phyloP scores from a whole-genome alignment of 1,140 invertebrate genomes.

The Ceratitis capitata region DNA sequence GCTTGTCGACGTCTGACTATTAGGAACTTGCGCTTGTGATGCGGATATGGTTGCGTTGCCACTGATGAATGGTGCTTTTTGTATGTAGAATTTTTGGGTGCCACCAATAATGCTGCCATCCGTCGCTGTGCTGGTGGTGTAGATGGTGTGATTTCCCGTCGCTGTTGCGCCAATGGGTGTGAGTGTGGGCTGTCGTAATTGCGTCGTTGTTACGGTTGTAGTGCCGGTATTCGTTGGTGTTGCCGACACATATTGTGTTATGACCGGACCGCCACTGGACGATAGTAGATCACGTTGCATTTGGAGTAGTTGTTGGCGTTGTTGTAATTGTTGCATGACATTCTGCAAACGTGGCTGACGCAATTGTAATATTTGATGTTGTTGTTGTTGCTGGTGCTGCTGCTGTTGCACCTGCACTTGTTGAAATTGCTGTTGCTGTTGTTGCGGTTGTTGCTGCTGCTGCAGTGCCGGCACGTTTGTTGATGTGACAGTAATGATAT shows the following conservation, averaged over 20 bases:
- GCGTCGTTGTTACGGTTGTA: conserved; percentile 33
- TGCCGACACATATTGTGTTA: conserved; percentile 48
- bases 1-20: conserved; percentile 47
- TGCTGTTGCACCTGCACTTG: conserved; percentile 59
- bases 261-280: conserved; percentile 43
- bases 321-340: conserved; percentile 43
- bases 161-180: conserved; percentile 55
- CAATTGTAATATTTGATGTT: conserved; percentile 48
- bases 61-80: conserved; percentile 38
- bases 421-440: conserved; percentile 57
- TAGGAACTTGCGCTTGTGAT: conserved; percentile 42
- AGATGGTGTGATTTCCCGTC: conserved; percentile 58
- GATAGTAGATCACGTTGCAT: conserved; percentile 55
- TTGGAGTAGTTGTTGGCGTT: conserved; percentile 55
- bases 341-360: conserved; percentile 50
- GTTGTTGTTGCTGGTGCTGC: conserved; percentile 46
- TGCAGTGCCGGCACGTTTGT: conserved; percentile 4
- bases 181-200: conserved; percentile 49
- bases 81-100: conserved; percentile 51
- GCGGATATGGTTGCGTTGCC: background rate
- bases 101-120: conserved; percentile 49
- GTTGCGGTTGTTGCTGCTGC: conserved; percentile 52
- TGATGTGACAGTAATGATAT: conserved; percentile 58
- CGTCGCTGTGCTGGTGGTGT: conserved; percentile 58
- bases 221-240: conserved; percentile 26